A percentile compares a stretch with the other conserved stretches of the same genome.
phyloP scores from a whole-genome alignment of 2,797 vertebrate genomes.

The Cuculus canorus region DNA sequence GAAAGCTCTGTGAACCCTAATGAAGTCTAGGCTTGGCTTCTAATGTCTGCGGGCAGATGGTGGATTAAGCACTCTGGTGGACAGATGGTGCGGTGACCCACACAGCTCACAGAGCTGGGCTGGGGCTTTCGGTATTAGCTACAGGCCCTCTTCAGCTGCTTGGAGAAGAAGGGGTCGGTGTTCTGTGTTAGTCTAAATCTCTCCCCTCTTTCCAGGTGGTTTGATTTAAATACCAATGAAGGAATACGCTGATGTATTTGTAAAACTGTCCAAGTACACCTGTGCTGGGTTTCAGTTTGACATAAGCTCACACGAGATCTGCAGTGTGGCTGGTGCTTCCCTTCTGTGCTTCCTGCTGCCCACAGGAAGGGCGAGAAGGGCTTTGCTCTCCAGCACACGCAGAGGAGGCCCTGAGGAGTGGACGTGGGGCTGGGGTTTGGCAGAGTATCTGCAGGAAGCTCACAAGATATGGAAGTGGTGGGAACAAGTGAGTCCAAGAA shows the following conservation, averaged over 20 bases:
- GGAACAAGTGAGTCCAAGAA: background rate
- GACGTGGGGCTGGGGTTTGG: background rate
- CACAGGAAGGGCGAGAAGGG: fast-evolving
- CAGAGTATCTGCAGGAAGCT: background rate
- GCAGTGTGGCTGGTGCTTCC: background rate
- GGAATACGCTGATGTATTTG: background rate
- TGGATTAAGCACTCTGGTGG: background rate
- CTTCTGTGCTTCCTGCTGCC: background rate
- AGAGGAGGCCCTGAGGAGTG: background rate
- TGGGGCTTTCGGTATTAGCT: background rate
- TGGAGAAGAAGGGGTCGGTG: background rate
- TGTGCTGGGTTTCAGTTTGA: background rate
- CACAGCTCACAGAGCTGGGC: background rate
- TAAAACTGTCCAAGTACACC: background rate
- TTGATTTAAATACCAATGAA: background rate
- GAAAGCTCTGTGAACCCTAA: background rate
- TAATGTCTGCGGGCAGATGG: conserved; percentile 9
- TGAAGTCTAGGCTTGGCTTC: background rate
- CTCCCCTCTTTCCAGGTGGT: background rate
- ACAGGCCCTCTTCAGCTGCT: background rate
- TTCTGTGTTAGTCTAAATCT: background rate
- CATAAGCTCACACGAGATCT: background rate
- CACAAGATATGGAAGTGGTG: background rate
- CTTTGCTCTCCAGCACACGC: background rate
- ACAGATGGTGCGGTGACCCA: conserved; percentile 46